Evolutionary conservation across 2,113 vertebrate species (phyloP), one percentile per base, ranked within the genome.

Genomic region (Eulacestoma nigropectus): DNA sequence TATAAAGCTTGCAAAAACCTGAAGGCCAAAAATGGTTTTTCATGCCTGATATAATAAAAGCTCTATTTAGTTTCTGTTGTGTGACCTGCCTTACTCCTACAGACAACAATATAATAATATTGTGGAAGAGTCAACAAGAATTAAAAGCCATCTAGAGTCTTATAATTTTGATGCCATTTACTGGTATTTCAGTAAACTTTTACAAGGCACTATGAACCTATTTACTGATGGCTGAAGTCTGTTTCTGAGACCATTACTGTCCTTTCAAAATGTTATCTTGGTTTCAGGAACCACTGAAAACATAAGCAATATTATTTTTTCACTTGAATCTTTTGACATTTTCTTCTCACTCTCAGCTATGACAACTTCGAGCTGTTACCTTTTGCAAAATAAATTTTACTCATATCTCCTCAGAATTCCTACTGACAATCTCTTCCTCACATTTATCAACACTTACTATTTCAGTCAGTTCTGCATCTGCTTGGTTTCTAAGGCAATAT

Each of bases 401-500:
- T 60, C 16, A 4, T 35, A 70, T 68, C 18, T 89, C 42, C 16
- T 78, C 62, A 68, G 41, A 87, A 75, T 55, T 92, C 23, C 57
- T 89, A 60, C 65, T 78, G 69, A 49, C 62, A 91, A 57, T 72
- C 56, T 79, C 60, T 75, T 92, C 74, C 33, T 82, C 70, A 68
- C 44, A 72, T 93, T 93, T 94, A 87, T 87, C 90, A 89, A 60
- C 81, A 78, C 35, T 63, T 89, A 81, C 32, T 91, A 59, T 89
- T 90, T 87, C 3, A 64, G 65, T 89, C 44, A 79, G 77, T 72
- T 84, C 62, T 92, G 44, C 30, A 60, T 95, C 73, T 93, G 49
- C 53, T 87, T 78, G 32, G 30, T 93, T 96, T 96, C 95, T 91
- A 82, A 79, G 49, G 85, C 65, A 91, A 82, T 84, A 79, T 53